A percentile compares a stretch with the other conserved stretches of the same genome.
Evolutionary conservation across 2,113 vertebrate genomes (phyloP).

Genomic region (Mellivora capensis): DNA sequence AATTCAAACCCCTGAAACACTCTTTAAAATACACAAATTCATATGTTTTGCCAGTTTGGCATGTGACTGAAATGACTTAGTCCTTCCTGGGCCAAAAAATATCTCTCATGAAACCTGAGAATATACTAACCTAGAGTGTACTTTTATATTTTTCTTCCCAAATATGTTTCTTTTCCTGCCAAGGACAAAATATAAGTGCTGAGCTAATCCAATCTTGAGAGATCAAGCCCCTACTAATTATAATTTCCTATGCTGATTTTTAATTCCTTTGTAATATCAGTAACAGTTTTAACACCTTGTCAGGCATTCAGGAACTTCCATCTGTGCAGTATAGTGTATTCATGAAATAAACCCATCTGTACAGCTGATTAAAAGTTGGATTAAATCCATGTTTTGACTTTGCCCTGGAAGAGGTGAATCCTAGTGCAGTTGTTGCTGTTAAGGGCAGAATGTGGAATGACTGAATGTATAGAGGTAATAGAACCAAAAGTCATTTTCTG

Average conservation of each 20-base stretch:
- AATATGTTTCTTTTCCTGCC: constrained; percentile 63
- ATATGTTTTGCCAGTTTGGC: not conserved
- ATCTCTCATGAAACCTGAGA: not conserved
- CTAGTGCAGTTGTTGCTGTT: constrained; percentile 76
- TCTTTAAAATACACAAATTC: not conserved
- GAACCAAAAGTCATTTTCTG: constrained; percentile 75
- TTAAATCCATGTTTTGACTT: constrained; percentile 83
- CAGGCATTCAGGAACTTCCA: constrained; percentile 86
- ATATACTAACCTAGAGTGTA: constrained; percentile 46
- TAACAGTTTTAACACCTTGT: constrained; percentile 89
- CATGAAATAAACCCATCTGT: constrained; percentile 90
- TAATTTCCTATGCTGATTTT: constrained; percentile 81
- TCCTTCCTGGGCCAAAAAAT: not conserved
- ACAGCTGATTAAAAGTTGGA: constrained; percentile 89
- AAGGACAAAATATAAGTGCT: constrained; percentile 81
- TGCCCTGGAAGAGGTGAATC: constrained; percentile 80
- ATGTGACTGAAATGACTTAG: not conserved
- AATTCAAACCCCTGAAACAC: not conserved
- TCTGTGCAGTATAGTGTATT: constrained; percentile 84
- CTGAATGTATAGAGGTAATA: constrained; percentile 65
- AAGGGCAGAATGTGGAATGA: constrained; percentile 64
- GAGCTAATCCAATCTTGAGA: constrained; percentile 81
- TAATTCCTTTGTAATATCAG: constrained; percentile 85
- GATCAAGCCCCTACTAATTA: constrained; percentile 79
- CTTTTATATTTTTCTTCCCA: constrained; percentile 51